A percentile compares a stretch with the other conserved stretches of the same genome.
phyloP scores from a whole-genome alignment of 2,888 invertebrate species.

The Cancer borealis region DNA sequence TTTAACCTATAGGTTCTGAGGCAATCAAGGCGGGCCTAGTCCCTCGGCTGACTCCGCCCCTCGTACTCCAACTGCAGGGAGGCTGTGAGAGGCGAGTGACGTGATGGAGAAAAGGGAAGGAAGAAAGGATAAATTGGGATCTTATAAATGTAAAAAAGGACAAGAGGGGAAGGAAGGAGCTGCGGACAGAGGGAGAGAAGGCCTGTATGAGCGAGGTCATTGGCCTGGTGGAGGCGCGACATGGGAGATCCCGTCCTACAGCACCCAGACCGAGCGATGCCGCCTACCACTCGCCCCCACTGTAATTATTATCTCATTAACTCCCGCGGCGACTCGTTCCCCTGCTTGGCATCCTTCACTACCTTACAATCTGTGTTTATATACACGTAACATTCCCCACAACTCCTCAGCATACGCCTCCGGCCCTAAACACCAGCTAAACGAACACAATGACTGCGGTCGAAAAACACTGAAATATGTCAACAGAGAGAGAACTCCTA shows the following conservation, averaged over 20 bases:
- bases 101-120: constrained; percentile 18
- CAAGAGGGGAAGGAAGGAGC: not conserved
- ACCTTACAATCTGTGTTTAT: not conserved
- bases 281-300: constrained; percentile 36
- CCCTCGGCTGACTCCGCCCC: constrained; percentile 22
- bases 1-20: not conserved
- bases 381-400: not conserved
- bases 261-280: constrained; percentile 41
- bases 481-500: constrained; percentile 26
- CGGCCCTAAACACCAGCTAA: not conserved
- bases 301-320: constrained; percentile 58
- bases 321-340: constrained; percentile 43
- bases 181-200: constrained; percentile 2
- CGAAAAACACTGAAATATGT: constrained; percentile 49
- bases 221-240: constrained; percentile 51
- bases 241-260: constrained; percentile 10
- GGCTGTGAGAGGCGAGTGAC: not conserved
- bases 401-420: not conserved
- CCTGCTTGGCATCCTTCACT: constrained; percentile 1
- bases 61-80: constrained; percentile 38
- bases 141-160: constrained; percentile 48
- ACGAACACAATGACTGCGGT: not conserved
- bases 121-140: constrained; percentile 38
- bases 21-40: constrained; percentile 1
- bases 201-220: constrained; percentile 48